phyloP scores from a whole-genome alignment of 1,140 invertebrate genomes.

The Saccostrea cuccullata region DNA sequence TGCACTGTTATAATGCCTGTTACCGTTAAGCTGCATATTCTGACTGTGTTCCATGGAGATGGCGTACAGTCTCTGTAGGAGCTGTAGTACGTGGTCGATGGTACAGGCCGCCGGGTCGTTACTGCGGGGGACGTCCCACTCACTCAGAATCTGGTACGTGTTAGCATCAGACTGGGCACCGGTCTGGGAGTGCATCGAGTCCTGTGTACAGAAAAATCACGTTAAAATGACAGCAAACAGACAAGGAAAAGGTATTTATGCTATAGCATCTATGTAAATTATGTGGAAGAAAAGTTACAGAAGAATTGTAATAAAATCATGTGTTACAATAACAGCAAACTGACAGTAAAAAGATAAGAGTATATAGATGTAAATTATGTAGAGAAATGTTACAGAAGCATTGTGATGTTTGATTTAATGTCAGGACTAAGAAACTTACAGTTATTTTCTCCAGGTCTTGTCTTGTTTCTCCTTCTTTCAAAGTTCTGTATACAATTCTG shows the following conservation, averaged over 20 bases:
- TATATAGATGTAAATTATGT: too few species aligned
- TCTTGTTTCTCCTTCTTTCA: conserved; percentile 72
- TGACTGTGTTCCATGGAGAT: conserved; percentile 80
- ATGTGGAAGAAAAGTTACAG: too few species aligned
- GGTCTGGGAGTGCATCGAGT: conserved; percentile 53
- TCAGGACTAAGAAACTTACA: conserved; percentile 30
- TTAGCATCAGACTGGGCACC: conserved; percentile 55
- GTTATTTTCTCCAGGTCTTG: conserved; percentile 60
- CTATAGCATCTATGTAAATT: too few species aligned
- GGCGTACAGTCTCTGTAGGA: conserved; percentile 88
- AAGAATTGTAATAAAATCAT: too few species aligned
- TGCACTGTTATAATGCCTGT: background rate
- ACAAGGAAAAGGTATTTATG: background rate
- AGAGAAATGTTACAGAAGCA: too few species aligned
- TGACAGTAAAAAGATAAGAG: too few species aligned
- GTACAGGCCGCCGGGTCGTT: conserved; percentile 83
- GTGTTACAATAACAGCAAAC: too few species aligned
- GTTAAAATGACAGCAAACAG: too few species aligned
- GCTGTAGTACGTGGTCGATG: conserved; percentile 90
- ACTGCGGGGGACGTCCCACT: conserved; percentile 65
- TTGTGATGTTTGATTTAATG: background rate
- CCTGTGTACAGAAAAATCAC: conserved; percentile 28
- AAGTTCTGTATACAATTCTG: conserved; percentile 78
- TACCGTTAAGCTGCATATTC: conserved; percentile 16
- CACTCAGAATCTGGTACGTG: conserved; percentile 66